Evolutionary conservation across 2,797 vertebrate genomes (phyloP).

Genomic region (Acrossocheilus fasciatus): DNA sequence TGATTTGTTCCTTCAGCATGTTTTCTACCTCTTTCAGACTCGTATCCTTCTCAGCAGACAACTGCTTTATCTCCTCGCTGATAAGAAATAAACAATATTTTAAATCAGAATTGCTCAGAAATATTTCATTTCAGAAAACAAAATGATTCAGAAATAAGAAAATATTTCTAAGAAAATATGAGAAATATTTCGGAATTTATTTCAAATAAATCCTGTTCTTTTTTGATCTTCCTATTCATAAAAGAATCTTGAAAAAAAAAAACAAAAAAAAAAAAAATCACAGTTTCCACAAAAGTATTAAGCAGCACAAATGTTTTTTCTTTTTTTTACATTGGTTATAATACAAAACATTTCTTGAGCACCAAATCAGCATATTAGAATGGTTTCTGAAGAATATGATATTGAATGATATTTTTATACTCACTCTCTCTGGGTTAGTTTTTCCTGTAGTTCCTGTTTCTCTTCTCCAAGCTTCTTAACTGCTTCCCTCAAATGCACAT

Average conservation of each 20-base stretch:
- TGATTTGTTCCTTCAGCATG: constrained; percentile 68
- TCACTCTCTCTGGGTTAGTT: constrained; percentile 82
- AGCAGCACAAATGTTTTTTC: background rate
- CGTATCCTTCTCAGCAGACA: constrained; percentile 75
- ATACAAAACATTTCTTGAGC: background rate
- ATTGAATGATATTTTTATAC: constrained; percentile 53
- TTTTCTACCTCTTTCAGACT: constrained; percentile 74
- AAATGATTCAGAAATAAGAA: background rate
- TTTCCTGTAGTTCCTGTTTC: constrained; percentile 74
- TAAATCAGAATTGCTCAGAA: background rate
- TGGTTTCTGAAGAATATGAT: background rate
- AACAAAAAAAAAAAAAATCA: background rate
- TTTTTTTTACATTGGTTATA: background rate
- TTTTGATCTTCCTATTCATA: background rate
- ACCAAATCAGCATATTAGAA: background rate
- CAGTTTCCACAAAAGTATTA: background rate
- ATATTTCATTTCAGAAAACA: background rate
- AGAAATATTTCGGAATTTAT: background rate
- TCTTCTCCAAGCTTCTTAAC: constrained; percentile 79
- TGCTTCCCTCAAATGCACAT: constrained; percentile 66
- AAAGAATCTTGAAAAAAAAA: background rate
- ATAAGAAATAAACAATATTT: constrained; percentile 44
- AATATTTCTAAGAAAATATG: background rate
- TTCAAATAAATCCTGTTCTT: background rate
- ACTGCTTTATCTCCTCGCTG: constrained; percentile 76